phyloP scores from a whole-genome alignment of 2,888 invertebrate species.

The Fissipunctia ypsillon region DNA sequence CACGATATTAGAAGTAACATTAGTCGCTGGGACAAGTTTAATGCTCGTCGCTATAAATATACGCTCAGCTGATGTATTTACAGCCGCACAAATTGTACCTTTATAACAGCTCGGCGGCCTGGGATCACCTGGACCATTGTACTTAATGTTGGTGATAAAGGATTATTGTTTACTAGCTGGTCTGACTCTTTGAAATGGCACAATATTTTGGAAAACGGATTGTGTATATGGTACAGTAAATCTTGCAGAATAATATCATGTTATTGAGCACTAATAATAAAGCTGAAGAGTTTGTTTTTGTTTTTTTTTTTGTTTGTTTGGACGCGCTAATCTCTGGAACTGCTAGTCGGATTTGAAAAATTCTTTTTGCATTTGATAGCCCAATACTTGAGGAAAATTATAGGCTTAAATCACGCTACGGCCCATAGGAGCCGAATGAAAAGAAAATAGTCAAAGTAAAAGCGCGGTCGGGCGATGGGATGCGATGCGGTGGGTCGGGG shows the following conservation, averaged over 20 bases:
- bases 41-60: conserved; percentile 76
- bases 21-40: conserved; percentile 74
- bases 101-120: conserved; percentile 51
- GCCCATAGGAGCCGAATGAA: too few species aligned
- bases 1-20: conserved; percentile 72
- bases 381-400: too few species aligned
- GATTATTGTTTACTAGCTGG: conserved; percentile 39
- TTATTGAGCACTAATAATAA: too few species aligned
- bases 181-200: not conserved
- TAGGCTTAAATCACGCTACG: too few species aligned
- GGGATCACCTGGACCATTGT: conserved; percentile 56
- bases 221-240: not conserved
- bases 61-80: conserved; percentile 71
- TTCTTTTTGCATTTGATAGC: too few species aligned
- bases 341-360: too few species aligned
- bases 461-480: too few species aligned
- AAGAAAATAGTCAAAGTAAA: too few species aligned
- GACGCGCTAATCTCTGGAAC: too few species aligned
- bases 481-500: too few species aligned
- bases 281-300: too few species aligned
- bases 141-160: conserved; percentile 58
- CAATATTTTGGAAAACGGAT: conserved; percentile 6
- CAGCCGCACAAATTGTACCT: conserved; percentile 60
- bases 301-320: too few species aligned
- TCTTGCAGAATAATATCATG: not conserved